Evolutionary conservation across 2,797 vertebrate species (phyloP), one percentile per base, ranked within the genome.

Genomic region (Galaxias olidus): DNA sequence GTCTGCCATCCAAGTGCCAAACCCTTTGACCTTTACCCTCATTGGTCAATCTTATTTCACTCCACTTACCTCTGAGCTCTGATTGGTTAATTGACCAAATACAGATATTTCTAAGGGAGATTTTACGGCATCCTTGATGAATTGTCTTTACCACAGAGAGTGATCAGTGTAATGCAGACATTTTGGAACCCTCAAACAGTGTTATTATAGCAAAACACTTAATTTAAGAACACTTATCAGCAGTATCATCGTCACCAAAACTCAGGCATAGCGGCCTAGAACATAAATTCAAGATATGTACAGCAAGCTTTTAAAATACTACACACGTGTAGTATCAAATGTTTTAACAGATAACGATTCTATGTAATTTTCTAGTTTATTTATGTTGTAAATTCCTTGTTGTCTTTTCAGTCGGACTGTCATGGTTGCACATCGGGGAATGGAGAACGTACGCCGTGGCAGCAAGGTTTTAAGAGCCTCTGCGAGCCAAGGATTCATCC

Each of bases 401-500:
- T 72, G 52, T 72, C 43, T 47, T 67, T 74, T 9, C 65, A 97
- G 95, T 80, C 91, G 87, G 10, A 85, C 83, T 17, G 88, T 95
- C 11, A 96, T 95, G 94, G 87, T 80, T 0, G 62, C 90, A 17
- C 90, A 93, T 40, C 88, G 92, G 3, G 91, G 94, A 69, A 80
- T 95, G 76, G 92, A 93, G 52, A 75, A 73, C 30, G 57, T 88
- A 19, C 88, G 79, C 4, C 85, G 84, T n/a, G 68, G 69, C 56
- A 79, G 51, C 52, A 87, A 76, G 80, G 49, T 57, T 17, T 57
- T 61, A 4, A 84, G 78, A 46, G 68, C 71, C 12, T 63, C 53
- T 0, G 15, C 0, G 10, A 69, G 53, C 14, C 83, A 56, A 72
- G 17, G 17, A 4, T 56, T 47, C 40, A 0, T 20, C 41, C 60